Conservation (phyloP, 2,797 vertebrate genomes). For the Hydrolagus colliei region DNA sequence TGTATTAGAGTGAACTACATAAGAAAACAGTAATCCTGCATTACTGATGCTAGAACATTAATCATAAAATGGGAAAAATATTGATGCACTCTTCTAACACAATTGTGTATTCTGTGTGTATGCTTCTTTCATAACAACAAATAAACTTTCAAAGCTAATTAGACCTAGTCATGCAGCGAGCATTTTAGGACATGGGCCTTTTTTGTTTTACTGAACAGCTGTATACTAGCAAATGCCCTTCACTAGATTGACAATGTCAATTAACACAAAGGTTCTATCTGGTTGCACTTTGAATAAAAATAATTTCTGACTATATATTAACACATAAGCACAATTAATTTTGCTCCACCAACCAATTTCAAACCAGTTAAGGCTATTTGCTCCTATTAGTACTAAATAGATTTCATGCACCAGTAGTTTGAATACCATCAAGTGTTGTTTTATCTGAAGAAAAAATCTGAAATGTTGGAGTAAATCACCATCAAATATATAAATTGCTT, state of each 20-base stretch:
- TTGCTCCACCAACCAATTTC: background rate
- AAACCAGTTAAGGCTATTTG: background rate
- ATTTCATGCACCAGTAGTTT: too few species aligned
- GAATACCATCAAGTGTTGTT: too few species aligned
- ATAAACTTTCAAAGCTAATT: constrained; percentile 5
- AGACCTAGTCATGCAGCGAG: background rate
- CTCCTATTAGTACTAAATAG: background rate
- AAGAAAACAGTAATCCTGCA: background rate
- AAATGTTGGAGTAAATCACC: too few species aligned
- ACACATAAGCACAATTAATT: background rate
- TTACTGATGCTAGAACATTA: background rate
- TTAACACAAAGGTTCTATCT: background rate
- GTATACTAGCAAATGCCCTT: background rate
- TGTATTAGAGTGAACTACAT: background rate
- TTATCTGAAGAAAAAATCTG: too few species aligned
- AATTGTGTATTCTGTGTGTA: background rate
- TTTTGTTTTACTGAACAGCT: background rate
- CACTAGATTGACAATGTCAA: constrained; percentile 5
- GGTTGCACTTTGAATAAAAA: background rate
- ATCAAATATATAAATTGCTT: too few species aligned
- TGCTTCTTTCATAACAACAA: background rate
- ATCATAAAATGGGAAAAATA: background rate
- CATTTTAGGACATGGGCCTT: background rate
- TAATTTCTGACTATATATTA: background rate
- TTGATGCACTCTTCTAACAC: background rate